Evolutionary conservation across 2,797 vertebrate species (phyloP), one percentile per base, ranked within the genome.

Genomic region (Danio kyathit): DNA sequence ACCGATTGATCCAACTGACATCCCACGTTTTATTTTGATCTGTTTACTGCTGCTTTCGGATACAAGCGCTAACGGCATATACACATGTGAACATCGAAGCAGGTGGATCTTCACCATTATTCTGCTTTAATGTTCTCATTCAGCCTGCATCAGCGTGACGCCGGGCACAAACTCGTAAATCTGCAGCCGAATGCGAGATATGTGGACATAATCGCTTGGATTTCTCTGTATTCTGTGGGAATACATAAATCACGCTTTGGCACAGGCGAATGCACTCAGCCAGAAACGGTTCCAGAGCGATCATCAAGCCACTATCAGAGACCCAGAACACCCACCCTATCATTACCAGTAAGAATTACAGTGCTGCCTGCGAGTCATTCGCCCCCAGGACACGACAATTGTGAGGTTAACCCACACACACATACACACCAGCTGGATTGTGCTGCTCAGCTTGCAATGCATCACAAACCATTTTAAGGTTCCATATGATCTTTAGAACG

Each of bases 141-240:
- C 44, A 52, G 21, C n/a, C 46, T 17, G 59, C 73, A 64, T 75
- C 17, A 48, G 54, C 49, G 16, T 76, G 66, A 40, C 17, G 41
- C 59, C 4, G 41, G 80, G 75, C 76, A 80, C 79, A 80, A 82
- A 81, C 83, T 82, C 63, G 38, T 85, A 85, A 82, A 82, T 85
- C 72, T 59, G 43, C 5, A 29, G 38, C 49, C 17, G 60, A 78
- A 84, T 66, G 60, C 59, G 76, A 83, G 76, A 49, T 71, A 66
- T 59, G 19, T 69, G 67, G 57, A 76, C 40, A n/a, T 71, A 79
- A 83, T 87, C 76, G 21, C 79, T 46, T 49, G 21, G 66, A 79
- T 79, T 83, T 72, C 69, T 70, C 44, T 59, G 67, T 80, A 76
- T 81, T 80, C 67, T 77, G 59, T 49, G 9, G 40, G 65, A 74